Base-by-base conservation (phyloP, 2,113 vertebrate species). In the Alaudala cheleensis region DNA sequence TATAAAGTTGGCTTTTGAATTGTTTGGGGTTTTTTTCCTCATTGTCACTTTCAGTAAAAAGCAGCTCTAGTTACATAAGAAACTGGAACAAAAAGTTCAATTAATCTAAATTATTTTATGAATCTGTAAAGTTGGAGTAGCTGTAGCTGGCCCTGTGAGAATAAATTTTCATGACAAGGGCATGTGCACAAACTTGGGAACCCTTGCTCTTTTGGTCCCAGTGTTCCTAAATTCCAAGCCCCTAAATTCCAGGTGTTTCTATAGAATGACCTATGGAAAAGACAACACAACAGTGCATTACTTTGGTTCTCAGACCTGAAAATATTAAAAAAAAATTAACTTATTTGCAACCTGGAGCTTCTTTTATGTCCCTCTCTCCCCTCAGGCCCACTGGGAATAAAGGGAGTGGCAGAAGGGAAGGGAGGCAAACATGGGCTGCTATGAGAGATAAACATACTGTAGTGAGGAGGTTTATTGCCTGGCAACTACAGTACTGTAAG, bases 401-500 rank as follows among this genome's bases (percentile, higher is more conserved):
- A 34, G 16, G 29, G n/a, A 42, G 12, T 11, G 5, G 45, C 19
- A 40, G 25, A 53, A 70, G 47, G 31, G 33, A 86, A 71, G 22
- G 39, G 57, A 84, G 33, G 33, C 61, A 92, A 79, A 85, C 39
- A 50, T 44, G 53, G 74, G n/a, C 70, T 87, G 81, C 78, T 87
- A 2, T 54, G 47, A 87, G 81, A 81, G 45, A 90, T 39, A 94
- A 85, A 72, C 69, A 73, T 53, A 45, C 15, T 73, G 73, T 70
- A 84, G 85, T 87, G 85, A 95, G 84, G 73, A 81, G 85, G 69
- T 31, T 93, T 78, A 92, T 91, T 93, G 85, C 91, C 78, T 95
- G 85, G 92, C 81, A 92, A 81, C 78, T 74, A 42, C 64, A 81
- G 81, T 50, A 26, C 67, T 86, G 67, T 64, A 71, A 70, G 78